Evolutionary conservation across 2,888 invertebrate genomes (phyloP), one percentile per base, ranked within the genome.

Genomic region (Ormia ochracea): DNA sequence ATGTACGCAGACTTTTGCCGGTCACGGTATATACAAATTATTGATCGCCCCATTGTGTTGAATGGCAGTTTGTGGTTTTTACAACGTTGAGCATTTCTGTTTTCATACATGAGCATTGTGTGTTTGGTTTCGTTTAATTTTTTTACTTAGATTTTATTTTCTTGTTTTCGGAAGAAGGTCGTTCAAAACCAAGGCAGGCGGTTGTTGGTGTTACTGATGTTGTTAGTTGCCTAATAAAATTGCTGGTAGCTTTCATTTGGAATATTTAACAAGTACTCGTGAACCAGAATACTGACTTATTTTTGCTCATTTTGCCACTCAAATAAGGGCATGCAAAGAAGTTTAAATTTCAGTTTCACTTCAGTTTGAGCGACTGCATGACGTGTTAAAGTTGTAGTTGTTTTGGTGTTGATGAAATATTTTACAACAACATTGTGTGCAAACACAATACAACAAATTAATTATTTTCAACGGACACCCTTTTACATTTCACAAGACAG

Each of bases 181-280:
- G 28, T 19, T 23, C 2, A n/a, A 21, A 38, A 56, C 14, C 14
- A n/a, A 23, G 19, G 23, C 7, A 26, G 50, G 59, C 19, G 41
- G 14, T 23, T 21, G 28, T 48, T 48, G 31, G 38, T 74, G 58
- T 41, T 66, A 50, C 41, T 66, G n/a, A 58, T 66, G 58, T 50
- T 66, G 28, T 65, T 63, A 58, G 45, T 58, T 59, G 74, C 48
- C 58, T 50, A 65, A 74, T 58, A 50, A 54, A 45, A 74, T 45
- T 75, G 70, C 70, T 56, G 54, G 21, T 26, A 19, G 72, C 72
- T 73, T 76, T 80, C 66, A 73, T 68, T 73, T 76, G 36, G 33
- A 63, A 80, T 72, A 43, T 80, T 63, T 61, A 61, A 58, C 63
- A 54, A 50, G 61, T 61, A 61, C 72, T 66, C 72, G 65, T 36